Evolutionary conservation across 1,140 invertebrate genomes (phyloP), one percentile per base, ranked within the genome.

Genomic region (Prorops nasuta): DNA sequence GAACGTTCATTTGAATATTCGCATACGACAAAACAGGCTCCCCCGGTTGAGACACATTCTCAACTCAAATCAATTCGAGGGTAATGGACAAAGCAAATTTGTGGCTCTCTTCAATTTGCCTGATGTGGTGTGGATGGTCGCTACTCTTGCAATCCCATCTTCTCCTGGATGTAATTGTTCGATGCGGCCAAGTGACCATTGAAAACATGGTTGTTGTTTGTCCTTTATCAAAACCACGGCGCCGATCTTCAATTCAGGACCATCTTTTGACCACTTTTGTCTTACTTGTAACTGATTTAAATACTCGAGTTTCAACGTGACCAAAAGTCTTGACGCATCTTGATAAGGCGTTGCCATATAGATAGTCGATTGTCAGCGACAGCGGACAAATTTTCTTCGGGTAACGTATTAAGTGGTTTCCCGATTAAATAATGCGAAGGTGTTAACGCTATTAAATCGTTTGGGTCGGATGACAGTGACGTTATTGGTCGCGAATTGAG

Each of bases 221-320:
- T 49, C 19, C 9, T 39, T 49, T 12, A 49, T 18, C 0, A 49
- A 12, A 1, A 49, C 46, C 1, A 49, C 2, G 7, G 21, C 14
- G 14, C 16, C 17, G 1, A 16, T 14, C n/a, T 32, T 34, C 7
- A 49, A n/a, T 6, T 19, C 2, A 15, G 10, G 28, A 1, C 18
- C 19, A n/a, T 20, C 19, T n/a, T 15, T 19, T 8, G 21, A 34
- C 64, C 64, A 70, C 48, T 71, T 71, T 19, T 36, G 17, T 7
- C 60, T 22, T 24, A 49, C 42, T 49, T 71, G 65, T 21, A 72
- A 31, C 32, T 59, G 22, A 22, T 38, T 32, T 1, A 63, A 49
- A 44, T 76, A 77, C 21, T 76, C 69, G 2, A 42, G 40, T 1
- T 56, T 65, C 72, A 76, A 12, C 66, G 35, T 14, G 53, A 21